phyloP scores from a whole-genome alignment of 1,140 invertebrate genomes.

The Drosophila ogumai region DNA sequence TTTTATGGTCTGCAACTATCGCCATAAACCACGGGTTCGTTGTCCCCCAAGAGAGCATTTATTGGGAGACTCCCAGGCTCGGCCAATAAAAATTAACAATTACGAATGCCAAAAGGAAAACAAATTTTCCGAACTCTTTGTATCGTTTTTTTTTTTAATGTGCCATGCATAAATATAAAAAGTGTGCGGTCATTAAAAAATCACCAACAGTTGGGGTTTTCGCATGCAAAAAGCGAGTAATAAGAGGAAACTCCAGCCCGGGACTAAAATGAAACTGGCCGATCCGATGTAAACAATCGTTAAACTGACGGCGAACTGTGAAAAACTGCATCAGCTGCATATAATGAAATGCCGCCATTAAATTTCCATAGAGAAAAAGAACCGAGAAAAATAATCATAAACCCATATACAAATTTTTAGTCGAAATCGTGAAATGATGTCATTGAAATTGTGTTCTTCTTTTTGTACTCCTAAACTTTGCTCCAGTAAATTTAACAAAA shows the following conservation, averaged over 20 bases:
- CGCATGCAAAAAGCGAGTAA: slow-evolving; percentile 30
- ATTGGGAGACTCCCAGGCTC: slow-evolving; percentile 3
- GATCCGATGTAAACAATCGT: slow-evolving; percentile 50
- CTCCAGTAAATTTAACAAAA: slow-evolving; percentile 67
- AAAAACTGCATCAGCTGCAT: slow-evolving; percentile 22
- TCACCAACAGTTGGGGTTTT: slow-evolving; percentile 17
- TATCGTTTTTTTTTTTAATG: slow-evolving; percentile 53
- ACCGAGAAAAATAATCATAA: slow-evolving; percentile 9
- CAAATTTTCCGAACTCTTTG: slow-evolving; percentile 18
- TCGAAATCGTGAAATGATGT: slow-evolving; percentile 44
- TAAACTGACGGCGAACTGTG: slow-evolving; percentile 20
- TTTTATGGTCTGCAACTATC: slow-evolving; percentile 46
- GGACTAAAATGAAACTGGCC: slow-evolving; percentile 28
- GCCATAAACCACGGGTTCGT: slow-evolving; percentile 52
- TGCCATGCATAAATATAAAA: slow-evolving; percentile 55
- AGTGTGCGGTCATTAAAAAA: slow-evolving; percentile 46
- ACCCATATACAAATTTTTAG: slow-evolving; percentile 12
- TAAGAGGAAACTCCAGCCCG: slow-evolving; percentile 23
- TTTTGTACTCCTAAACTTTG: slow-evolving; percentile 22
- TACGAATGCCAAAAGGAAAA: slow-evolving; percentile 36
- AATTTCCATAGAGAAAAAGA: slow-evolving; percentile 4
- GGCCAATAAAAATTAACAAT: slow-evolving; percentile 69
- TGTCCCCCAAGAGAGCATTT: slow-evolving; percentile 38
- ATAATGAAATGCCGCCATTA: slow-evolving; percentile 10
- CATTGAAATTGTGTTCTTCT: slow-evolving; percentile 53